A percentile compares a stretch with the other conserved stretches of the same genome.
Conservation (phyloP, 2,888 invertebrate genomes). For the Strigamia crassipes region DNA sequence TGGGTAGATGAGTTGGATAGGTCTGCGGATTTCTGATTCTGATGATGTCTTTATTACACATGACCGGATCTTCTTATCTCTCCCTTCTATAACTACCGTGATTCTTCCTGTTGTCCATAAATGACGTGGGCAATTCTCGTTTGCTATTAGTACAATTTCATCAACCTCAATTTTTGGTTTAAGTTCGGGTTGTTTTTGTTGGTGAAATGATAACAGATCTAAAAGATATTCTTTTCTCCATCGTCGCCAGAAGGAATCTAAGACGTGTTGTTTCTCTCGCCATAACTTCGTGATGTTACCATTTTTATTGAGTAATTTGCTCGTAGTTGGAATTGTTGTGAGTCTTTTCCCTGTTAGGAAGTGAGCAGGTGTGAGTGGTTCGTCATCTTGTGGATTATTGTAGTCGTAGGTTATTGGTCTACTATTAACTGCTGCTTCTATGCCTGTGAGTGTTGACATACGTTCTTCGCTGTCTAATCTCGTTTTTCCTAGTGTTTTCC, state of each 20-base stretch:
- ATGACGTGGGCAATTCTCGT: too few species aligned
- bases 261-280: background rate
- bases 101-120: too few species aligned
- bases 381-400: background rate
- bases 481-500: conserved; percentile 33
- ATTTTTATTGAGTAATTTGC: background rate
- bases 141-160: too few species aligned
- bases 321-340: conserved; percentile 1
- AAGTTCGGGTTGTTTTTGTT: too few species aligned
- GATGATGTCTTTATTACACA: too few species aligned
- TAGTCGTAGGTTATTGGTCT: conserved; percentile 38
- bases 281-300: background rate
- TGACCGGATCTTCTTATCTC: too few species aligned
- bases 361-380: conserved; percentile 29
- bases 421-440: conserved; percentile 44
- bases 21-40: too few species aligned
- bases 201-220: background rate
- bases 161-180: too few species aligned
- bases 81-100: too few species aligned
- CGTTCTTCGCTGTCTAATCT: conserved; percentile 29
- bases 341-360: conserved; percentile 14
- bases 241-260: background rate
- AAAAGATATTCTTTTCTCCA: conserved; percentile 43
- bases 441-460: background rate
- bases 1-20: too few species aligned